phyloP scores from a whole-genome alignment of 2,888 invertebrate species.

The Empis stercorea region DNA sequence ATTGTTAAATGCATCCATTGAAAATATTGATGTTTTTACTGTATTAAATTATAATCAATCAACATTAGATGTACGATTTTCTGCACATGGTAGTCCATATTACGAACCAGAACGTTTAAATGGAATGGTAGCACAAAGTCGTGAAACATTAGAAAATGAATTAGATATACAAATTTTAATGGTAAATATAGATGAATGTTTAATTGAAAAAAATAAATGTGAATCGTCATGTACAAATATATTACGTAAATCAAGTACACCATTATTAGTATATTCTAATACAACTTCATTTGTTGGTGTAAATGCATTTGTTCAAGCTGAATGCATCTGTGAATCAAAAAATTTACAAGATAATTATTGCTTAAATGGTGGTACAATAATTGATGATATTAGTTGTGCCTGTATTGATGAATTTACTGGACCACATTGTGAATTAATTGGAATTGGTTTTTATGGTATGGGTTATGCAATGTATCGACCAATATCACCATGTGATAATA shows the following conservation, averaged over 20 bases:
- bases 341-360: slow-evolving; percentile 42
- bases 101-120: slow-evolving; percentile 80
- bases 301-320: slow-evolving; percentile 64
- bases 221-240: slow-evolving; percentile 68
- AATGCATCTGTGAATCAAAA: slow-evolving; percentile 51
- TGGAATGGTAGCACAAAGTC: slow-evolving; percentile 62
- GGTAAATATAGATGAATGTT: slow-evolving; percentile 85
- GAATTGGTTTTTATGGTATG: slow-evolving; percentile 76
- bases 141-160: slow-evolving; percentile 55
- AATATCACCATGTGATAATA: slow-evolving; percentile 73
- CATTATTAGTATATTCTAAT: slow-evolving; percentile 81
- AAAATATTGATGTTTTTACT: slow-evolving; percentile 89
- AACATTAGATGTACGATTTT: slow-evolving; percentile 74
- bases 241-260: slow-evolving; percentile 57
- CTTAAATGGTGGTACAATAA: slow-evolving; percentile 60
- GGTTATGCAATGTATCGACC: slow-evolving; percentile 90
- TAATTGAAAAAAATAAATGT: slow-evolving; percentile 59
- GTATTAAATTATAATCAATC: slow-evolving; percentile 54
- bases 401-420: slow-evolving; percentile 72
- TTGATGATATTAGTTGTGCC: slow-evolving; percentile 54
- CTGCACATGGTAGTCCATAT: slow-evolving; percentile 90
- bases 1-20: slow-evolving; percentile 61
- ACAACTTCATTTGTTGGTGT: slow-evolving; percentile 91
- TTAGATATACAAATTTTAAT: slow-evolving; percentile 64
- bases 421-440: slow-evolving; percentile 79